Conservation (phyloP, 2,113 vertebrate species). For the Pterocles gutturalis region DNA sequence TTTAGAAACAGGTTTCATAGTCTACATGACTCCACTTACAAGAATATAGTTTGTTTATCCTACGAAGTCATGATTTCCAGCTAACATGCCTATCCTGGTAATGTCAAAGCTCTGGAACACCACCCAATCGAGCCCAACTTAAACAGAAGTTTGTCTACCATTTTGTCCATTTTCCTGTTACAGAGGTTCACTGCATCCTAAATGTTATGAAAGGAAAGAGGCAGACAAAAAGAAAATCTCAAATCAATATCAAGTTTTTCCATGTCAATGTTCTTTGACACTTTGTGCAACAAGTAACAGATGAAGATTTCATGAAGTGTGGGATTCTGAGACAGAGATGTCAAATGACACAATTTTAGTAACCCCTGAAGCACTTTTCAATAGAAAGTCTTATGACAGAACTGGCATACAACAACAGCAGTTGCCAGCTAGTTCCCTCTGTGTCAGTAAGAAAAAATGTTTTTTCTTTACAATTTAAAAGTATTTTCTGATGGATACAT, state of each 20-base stretch:
- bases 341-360: neutral
- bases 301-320: neutral
- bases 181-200: neutral
- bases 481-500: neutral
- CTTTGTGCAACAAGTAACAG: neutral
- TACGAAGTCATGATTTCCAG: neutral
- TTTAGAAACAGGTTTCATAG: neutral
- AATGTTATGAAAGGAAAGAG: neutral
- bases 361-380: neutral
- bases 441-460: neutral
- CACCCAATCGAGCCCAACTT: neutral
- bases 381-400: neutral
- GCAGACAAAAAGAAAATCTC: neutral
- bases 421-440: neutral
- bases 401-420: neutral
- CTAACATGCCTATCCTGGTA: neutral
- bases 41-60: neutral
- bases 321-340: neutral
- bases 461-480: neutral
- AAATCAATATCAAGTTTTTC: neutral
- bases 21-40: neutral
- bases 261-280: neutral
- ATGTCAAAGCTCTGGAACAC: neutral
- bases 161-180: neutral
- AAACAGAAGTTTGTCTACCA: neutral